Percentiles rank a stretch among this genome's conserved stretches.
Evolutionary conservation across 2,888 invertebrate genomes (phyloP).

Genomic region (Synergus itoensis): DNA sequence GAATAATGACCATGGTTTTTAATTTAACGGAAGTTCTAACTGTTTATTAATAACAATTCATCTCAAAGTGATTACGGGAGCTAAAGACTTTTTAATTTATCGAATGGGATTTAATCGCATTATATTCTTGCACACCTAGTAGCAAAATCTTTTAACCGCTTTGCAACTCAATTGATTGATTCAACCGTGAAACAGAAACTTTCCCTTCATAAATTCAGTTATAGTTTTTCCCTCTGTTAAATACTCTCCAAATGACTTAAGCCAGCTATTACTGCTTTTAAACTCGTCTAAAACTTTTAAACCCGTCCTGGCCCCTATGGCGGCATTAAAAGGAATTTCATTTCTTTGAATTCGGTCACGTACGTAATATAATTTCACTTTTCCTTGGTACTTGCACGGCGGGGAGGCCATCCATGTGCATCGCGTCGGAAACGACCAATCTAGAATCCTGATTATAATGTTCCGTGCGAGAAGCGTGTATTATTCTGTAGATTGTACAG

Average conservation of each 20-base stretch:
- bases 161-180: conserved; percentile 16
- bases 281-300: conserved; percentile 1
- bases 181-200: conserved; percentile 10
- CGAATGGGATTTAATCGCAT: background rate
- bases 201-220: conserved; percentile 23
- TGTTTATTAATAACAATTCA: conserved; percentile 13
- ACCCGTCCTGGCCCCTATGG: background rate
- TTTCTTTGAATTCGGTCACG: conserved; percentile 39
- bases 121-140: background rate
- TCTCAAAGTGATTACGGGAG: background rate
- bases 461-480: conserved; percentile 49
- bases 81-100: too few relatives aligned
- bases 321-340: conserved; percentile 6
- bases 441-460: conserved; percentile 54
- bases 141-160: background rate
- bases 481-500: background rate
- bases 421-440: conserved; percentile 57
- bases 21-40: conserved; percentile 2
- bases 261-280: background rate
- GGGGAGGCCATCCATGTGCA: conserved; percentile 55
- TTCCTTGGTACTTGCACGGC: conserved; percentile 51
- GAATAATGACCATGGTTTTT: background rate
- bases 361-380: conserved; percentile 51
- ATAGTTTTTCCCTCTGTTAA: background rate
- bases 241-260: background rate